A percentile compares a stretch with the other conserved stretches of the same genome.
Conservation (phyloP, 2,113 vertebrate genomes). For the Scalopus aquaticus region DNA sequence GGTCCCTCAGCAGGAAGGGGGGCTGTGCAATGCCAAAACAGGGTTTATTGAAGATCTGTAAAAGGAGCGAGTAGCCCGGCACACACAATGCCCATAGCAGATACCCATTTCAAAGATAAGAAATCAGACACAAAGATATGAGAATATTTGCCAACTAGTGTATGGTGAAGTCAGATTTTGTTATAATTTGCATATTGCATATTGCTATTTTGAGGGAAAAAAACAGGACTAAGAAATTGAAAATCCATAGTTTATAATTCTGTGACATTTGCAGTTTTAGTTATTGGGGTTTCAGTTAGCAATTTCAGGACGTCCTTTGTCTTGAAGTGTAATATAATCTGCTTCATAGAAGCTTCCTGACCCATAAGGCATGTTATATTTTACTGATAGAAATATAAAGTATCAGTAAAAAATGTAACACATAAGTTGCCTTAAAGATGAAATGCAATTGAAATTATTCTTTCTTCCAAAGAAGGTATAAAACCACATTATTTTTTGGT, state of each 20-base stretch:
- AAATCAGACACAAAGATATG: not conserved
- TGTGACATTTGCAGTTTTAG: not conserved
- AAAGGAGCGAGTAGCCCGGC: too few relatives aligned
- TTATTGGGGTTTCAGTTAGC: not conserved
- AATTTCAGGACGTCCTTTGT: not conserved
- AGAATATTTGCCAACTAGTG: not conserved
- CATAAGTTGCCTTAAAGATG: not conserved
- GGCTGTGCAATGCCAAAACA: not conserved
- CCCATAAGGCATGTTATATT: not conserved
- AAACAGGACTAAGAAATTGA: not conserved
- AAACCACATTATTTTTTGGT: not conserved
- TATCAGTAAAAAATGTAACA: not conserved
- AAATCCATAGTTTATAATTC: not conserved
- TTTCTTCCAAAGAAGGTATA: not conserved
- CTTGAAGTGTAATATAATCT: not conserved
- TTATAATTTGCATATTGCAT: not conserved
- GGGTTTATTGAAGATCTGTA: not conserved
- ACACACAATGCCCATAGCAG: accelerated
- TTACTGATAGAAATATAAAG: not conserved
- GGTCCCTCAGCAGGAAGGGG: not conserved
- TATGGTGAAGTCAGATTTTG: not conserved
- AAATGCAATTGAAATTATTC: not conserved
- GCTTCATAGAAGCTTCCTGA: not conserved
- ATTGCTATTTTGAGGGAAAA: not conserved
- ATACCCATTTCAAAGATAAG: not conserved